Evolutionary conservation across 2,888 invertebrate species (phyloP).

Genomic region (Pemphredon lugubris): DNA sequence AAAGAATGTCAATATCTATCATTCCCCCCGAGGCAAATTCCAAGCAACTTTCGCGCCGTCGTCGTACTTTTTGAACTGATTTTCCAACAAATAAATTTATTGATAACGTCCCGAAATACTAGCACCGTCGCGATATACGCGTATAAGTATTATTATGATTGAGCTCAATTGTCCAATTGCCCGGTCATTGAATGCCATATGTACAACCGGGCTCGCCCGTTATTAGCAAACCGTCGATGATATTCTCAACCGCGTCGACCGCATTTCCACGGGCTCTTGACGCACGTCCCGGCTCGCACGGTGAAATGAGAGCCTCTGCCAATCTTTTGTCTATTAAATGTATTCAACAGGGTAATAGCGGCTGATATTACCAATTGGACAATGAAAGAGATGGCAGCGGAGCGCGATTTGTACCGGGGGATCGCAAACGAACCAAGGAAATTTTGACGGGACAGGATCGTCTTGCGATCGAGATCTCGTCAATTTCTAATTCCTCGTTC

Average conservation of each 20-base stretch:
- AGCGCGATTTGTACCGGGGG: constrained; percentile 65
- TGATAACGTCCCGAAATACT: constrained; percentile 47
- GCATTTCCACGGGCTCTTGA: constrained; percentile 54
- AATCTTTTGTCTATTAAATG: constrained; percentile 78
- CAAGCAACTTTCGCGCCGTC: neutral
- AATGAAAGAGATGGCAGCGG: constrained; percentile 75
- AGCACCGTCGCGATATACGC: constrained; percentile 48
- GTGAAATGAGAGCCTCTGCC: constrained; percentile 74
- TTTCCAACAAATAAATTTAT: constrained; percentile 54
- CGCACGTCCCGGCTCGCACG: constrained; percentile 17
- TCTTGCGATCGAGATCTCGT: constrained; percentile 10
- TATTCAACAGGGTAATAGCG: constrained; percentile 77
- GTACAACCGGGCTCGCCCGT: constrained; percentile 61
- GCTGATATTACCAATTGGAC: constrained; percentile 78
- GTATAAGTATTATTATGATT: constrained; percentile 78
- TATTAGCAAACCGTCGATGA: constrained; percentile 70
- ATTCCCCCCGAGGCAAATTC: too few relatives aligned
- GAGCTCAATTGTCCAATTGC: constrained; percentile 81
- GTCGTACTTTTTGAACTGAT: constrained; percentile 28
- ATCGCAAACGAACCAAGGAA: constrained; percentile 38
- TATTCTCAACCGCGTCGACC: constrained; percentile 63
- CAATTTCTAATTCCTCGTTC: too few relatives aligned
- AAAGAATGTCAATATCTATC: too few relatives aligned
- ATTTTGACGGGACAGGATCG: constrained; percentile 48
- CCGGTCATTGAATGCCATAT: constrained; percentile 78